Base-by-base conservation (phyloP, 2,113 vertebrate genomes). In the Rattus norvegicus region DNA sequence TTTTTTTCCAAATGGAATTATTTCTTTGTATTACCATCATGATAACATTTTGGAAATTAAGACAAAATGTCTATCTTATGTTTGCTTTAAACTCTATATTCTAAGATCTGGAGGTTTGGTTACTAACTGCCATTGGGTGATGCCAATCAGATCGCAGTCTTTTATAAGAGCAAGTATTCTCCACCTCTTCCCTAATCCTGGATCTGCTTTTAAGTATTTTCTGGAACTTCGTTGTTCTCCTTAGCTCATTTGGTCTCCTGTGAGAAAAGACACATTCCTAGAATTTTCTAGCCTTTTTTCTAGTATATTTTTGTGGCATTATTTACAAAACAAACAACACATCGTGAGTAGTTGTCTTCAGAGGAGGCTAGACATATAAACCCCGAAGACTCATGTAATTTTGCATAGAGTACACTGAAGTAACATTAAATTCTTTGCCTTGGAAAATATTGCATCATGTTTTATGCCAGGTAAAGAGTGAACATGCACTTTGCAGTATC, bases 31-130 rank as follows among this genome's bases (percentile, higher is more conserved):
- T 47, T 93, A 16, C 7, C n/a, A 54, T 81, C 52, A 79, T 39
- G 69, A 52, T 33, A 86, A 69, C 75, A 28, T 22, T 61, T 90
- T 90, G 39, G 87, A 95, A 92, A 79, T 92, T 22, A 75, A 83
- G 61, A 54, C 56, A 19, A 36, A 5, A 30, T 86, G 87, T 59
- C 43, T 43, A 43, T 43, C n/a, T 89, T 86, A 88, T 83, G 87
- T 97, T 84, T 91, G 26, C 24, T 88, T 73, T 79, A 73, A 73
- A 96, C 52, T 89, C 73, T 96, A 69, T 88, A 85, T 91, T 69
- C 72, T 5, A 65, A 93, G 43, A 10, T 19, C n/a, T 69, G n/a
- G 52, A 85, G 76, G 63, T n/a, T 65, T 84, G 36, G 22, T 20
- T 77, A 52, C 14, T 73, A 24, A 73, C 19, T 75, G n/a, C 72